Percentiles rank a stretch among this genome's conserved stretches.
Evolutionary conservation across 2,888 invertebrate species (phyloP).

Genomic region (Latheticus oryzae): DNA sequence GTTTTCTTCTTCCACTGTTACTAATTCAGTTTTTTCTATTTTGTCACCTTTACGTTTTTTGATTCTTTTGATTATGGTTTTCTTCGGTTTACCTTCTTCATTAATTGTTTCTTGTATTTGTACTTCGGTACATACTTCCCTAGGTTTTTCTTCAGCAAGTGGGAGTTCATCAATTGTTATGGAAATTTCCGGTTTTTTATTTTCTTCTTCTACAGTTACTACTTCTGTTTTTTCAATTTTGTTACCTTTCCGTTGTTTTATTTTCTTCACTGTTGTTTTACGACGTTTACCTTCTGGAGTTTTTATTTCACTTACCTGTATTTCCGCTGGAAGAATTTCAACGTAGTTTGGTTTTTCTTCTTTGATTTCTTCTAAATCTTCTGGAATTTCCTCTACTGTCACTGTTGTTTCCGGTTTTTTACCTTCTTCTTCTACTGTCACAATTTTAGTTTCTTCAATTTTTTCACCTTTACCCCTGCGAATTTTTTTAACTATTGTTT

Average conservation of each 20-base stretch:
- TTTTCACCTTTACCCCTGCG: constrained; percentile 55
- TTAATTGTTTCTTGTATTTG: constrained; percentile 41
- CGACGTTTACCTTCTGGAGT: constrained; percentile 58
- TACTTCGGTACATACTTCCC: constrained; percentile 54
- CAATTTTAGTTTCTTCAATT: constrained; percentile 53
- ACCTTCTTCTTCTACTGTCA: constrained; percentile 64
- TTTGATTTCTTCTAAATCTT: constrained; percentile 8
- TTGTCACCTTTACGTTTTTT: constrained; percentile 58
- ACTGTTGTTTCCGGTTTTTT: constrained; percentile 64
- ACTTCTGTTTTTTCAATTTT: constrained; percentile 50
- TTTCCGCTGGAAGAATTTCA: constrained; percentile 47
- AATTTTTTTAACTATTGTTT: constrained; percentile 47
- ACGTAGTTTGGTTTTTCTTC: constrained; percentile 32
- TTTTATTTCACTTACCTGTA: constrained; percentile 53
- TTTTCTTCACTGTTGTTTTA: constrained; percentile 48
- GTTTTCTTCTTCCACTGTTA: constrained; percentile 66
- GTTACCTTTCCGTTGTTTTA: constrained; percentile 58
- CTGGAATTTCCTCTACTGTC: constrained; percentile 42
- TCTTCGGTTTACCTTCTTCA: constrained; percentile 53
- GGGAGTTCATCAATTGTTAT: constrained; percentile 53
- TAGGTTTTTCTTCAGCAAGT: too few species aligned
- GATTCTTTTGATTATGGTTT: constrained; percentile 57
- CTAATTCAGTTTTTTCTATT: constrained; percentile 63
- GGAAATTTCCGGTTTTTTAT: constrained; percentile 63
- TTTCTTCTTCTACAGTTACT: constrained; percentile 56